A percentile compares a stretch with the other conserved stretches of the same genome.
Evolutionary conservation across 2,888 invertebrate genomes (phyloP).

Genomic region (Acrocera orbiculus): DNA sequence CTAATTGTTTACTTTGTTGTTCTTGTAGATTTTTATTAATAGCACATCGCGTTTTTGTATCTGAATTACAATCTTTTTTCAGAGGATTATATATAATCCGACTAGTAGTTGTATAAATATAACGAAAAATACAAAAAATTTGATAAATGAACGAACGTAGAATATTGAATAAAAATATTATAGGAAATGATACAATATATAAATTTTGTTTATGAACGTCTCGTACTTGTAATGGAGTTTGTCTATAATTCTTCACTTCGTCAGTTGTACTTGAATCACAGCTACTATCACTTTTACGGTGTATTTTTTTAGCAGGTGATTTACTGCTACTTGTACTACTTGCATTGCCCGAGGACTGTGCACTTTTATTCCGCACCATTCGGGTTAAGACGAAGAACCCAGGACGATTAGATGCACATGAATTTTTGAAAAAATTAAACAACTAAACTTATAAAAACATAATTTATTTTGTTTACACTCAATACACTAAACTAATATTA

Average conservation of each 20-base stretch:
- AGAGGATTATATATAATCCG: constrained; percentile 50
- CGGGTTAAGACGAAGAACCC: too few relatives aligned
- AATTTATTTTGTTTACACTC: too few relatives aligned
- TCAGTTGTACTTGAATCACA: constrained; percentile 21
- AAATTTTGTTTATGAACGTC: constrained; percentile 75
- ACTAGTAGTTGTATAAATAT: constrained; percentile 65
- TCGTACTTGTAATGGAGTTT: constrained; percentile 15
- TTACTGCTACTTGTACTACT: constrained; percentile 21
- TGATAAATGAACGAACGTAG: constrained; percentile 68
- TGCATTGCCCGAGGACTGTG: constrained; percentile 24
- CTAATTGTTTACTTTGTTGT: constrained; percentile 29
- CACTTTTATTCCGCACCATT: constrained; percentile 31
- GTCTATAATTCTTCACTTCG: constrained; percentile 3
- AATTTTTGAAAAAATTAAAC: too few relatives aligned
- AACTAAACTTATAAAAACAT: too few relatives aligned
- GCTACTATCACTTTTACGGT: constrained; percentile 26
- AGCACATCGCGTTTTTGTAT: constrained; percentile 28
- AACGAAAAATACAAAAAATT: constrained; percentile 70
- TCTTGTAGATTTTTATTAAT: constrained; percentile 5
- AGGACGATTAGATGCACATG: too few relatives aligned
- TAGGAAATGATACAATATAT: constrained; percentile 73
- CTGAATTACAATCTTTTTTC: constrained; percentile 38
- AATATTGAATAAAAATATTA: constrained; percentile 71
- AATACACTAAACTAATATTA: too few relatives aligned
- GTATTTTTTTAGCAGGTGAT: constrained; percentile 23